Evolutionary conservation across 2,797 vertebrate species (phyloP).

Genomic region (Phataginus tricuspis): DNA sequence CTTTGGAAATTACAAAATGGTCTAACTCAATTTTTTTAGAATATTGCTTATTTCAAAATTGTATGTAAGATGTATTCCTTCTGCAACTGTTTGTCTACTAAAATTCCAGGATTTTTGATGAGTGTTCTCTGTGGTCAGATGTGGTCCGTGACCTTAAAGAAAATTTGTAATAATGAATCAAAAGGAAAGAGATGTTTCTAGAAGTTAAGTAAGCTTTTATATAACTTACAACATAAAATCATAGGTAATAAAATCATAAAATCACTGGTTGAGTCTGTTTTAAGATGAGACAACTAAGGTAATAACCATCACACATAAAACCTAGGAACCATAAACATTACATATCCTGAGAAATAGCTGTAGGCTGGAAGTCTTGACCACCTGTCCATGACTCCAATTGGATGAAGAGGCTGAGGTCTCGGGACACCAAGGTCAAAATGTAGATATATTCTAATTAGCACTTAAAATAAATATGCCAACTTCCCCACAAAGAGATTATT

Average conservation of each 20-base stretch:
- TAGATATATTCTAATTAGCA: neutral
- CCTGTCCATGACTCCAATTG: neutral
- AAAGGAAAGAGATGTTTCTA: neutral
- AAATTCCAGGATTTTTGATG: neutral
- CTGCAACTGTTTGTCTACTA: neutral
- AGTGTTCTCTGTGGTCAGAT: neutral
- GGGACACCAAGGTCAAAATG: neutral
- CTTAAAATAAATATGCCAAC: slow-evolving; percentile 5
- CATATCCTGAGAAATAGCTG: neutral
- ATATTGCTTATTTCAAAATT: neutral
- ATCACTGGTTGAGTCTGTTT: neutral
- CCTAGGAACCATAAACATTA: neutral
- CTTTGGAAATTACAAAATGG: neutral
- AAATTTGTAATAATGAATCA: neutral
- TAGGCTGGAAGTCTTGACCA: neutral
- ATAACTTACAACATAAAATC: neutral
- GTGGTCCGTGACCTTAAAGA: neutral
- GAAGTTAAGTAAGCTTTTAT: neutral
- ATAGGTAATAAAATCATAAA: slow-evolving; percentile 14
- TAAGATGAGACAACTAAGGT: neutral
- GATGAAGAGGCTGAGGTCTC: neutral
- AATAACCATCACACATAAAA: slow-evolving; percentile 18
- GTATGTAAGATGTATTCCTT: neutral
- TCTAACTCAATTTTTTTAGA: neutral
- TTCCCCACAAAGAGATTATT: neutral